Percentiles rank a stretch among this genome's conserved stretches.
Evolutionary conservation across 2,888 invertebrate genomes (phyloP).

Genomic region (Apoderus coryli): DNA sequence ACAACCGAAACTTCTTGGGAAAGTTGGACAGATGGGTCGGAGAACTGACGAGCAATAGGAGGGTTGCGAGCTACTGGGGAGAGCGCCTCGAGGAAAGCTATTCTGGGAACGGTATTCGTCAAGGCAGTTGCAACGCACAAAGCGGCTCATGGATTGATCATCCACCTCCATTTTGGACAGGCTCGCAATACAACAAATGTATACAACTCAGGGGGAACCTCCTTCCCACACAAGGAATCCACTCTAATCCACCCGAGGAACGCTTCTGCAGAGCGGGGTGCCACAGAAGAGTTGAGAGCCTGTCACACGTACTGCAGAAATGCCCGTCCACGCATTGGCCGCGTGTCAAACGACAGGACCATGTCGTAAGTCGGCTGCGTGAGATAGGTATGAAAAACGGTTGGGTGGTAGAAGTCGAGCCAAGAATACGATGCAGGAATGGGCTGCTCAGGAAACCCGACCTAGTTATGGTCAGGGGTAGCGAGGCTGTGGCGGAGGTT

Average conservation of each 20-base stretch:
- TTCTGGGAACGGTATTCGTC: slow-evolving; percentile 14
- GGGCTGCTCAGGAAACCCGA: background rate
- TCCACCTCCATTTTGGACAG: slow-evolving; percentile 19
- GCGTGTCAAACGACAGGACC: too few relatives aligned
- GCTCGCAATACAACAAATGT: slow-evolving; percentile 18
- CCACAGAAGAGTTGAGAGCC: slow-evolving; percentile 12
- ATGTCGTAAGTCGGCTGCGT: too few relatives aligned
- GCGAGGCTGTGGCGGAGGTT: background rate
- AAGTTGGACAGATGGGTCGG: background rate
- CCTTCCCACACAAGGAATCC: slow-evolving; percentile 21
- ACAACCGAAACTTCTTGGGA: background rate
- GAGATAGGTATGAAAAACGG: too few relatives aligned
- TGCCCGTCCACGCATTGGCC: slow-evolving; percentile 7
- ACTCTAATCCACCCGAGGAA: slow-evolving; percentile 19
- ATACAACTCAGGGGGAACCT: slow-evolving; percentile 20
- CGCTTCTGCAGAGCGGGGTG: slow-evolving; percentile 19
- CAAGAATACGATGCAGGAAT: background rate
- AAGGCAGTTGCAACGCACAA: background rate
- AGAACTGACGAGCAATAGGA: background rate
- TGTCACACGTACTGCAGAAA: slow-evolving; percentile 8
- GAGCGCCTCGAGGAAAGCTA: slow-evolving; percentile 10
- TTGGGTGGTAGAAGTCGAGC: background rate
- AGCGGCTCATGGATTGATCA: slow-evolving; percentile 13
- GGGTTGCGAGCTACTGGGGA: background rate
- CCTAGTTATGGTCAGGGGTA: slow-evolving; percentile 1